These are phyloP conservation scores for Clarias batrachus DNA, from an alignment of 2,113 vertebrate species.

Conservation along the genomic window DNA sequence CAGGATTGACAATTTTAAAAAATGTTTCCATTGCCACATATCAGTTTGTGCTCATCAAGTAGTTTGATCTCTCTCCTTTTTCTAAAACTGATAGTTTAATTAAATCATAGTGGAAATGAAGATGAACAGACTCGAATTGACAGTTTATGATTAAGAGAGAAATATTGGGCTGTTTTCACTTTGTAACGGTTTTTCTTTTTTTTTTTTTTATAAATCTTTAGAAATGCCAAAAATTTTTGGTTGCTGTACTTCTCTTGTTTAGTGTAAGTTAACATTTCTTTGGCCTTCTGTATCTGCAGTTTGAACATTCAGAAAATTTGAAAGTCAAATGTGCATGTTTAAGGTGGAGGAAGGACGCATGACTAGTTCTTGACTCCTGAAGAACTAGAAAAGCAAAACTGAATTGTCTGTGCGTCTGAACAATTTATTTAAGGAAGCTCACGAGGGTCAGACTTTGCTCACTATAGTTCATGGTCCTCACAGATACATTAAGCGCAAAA, in stretches of 20 bases:
- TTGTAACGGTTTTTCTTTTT: too few relatives aligned
- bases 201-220: too few relatives aligned
- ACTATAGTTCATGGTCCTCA: conserved; percentile 70
- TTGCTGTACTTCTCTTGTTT: neutral
- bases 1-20: too few relatives aligned
- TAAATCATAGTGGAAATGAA: neutral
- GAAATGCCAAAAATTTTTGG: neutral
- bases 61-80: neutral
- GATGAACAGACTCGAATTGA: neutral
- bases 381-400: neutral
- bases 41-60: too few relatives aligned
- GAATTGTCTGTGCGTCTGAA: neutral
- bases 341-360: neutral
- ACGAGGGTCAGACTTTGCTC: neutral
- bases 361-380: neutral
- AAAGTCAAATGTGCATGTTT: neutral
- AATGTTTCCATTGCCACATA: too few relatives aligned
- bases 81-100: neutral
- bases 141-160: too few relatives aligned
- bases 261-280: neutral
- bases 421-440: neutral
- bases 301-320: neutral
- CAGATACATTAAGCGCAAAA: conserved; percentile 63
- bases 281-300: neutral
- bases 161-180: too few relatives aligned